A percentile compares a stretch with the other conserved stretches of the same genome.
phyloP scores from a whole-genome alignment of 2,797 vertebrate genomes.

The Xenopus petersii region DNA sequence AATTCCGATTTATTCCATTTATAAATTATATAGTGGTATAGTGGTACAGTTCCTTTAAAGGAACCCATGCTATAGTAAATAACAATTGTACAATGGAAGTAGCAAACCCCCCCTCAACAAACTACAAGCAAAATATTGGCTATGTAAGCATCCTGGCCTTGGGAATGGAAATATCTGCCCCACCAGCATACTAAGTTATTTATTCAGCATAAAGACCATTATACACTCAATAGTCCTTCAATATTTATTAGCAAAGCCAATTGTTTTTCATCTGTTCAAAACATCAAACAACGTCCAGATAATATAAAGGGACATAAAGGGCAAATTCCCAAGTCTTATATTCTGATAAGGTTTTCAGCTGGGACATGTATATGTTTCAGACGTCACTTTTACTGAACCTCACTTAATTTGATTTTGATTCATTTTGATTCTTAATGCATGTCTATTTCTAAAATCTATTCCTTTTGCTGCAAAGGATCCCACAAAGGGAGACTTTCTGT shows the following conservation, averaged over 20 bases:
- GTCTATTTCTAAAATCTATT: too few relatives aligned
- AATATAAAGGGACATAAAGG: slow-evolving; percentile 55
- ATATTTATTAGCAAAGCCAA: slow-evolving; percentile 56
- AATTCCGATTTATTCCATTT: too few relatives aligned
- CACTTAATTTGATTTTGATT: slow-evolving; percentile 46
- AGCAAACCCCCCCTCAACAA: too few relatives aligned
- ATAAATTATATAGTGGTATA: too few relatives aligned
- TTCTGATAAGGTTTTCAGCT: slow-evolving; percentile 55
- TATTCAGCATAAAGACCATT: slow-evolving; percentile 14
- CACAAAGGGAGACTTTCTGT: too few relatives aligned
- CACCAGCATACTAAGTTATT: background rate
- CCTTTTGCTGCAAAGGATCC: too few relatives aligned
- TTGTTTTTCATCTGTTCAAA: slow-evolving; percentile 46
- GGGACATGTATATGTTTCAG: slow-evolving; percentile 56
- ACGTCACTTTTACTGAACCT: slow-evolving; percentile 59
- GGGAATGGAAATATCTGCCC: too few relatives aligned
- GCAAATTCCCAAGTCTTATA: slow-evolving; percentile 51
- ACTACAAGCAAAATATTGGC: too few relatives aligned
- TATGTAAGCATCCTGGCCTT: too few relatives aligned
- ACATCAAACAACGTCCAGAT: slow-evolving; percentile 49
- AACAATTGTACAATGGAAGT: too few relatives aligned
- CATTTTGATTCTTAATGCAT: background rate
- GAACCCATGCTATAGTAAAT: too few relatives aligned
- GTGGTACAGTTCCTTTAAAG: too few relatives aligned
- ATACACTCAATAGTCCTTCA: slow-evolving; percentile 47